Conservation (phyloP, 2,888 invertebrate species). For the Eilema griseolum region DNA sequence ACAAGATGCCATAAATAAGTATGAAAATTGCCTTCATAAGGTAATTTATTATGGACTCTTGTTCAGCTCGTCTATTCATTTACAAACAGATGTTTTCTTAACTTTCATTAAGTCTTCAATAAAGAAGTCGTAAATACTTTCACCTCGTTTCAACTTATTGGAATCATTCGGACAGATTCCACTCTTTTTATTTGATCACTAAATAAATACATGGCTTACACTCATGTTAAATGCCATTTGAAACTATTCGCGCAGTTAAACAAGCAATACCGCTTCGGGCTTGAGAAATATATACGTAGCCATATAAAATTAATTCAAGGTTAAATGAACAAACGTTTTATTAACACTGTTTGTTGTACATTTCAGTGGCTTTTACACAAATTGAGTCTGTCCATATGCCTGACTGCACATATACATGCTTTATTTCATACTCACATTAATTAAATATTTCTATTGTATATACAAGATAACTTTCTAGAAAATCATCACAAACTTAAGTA, state of each 20-base stretch:
- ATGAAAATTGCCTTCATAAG: conserved; percentile 63
- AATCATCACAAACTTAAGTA: neutral
- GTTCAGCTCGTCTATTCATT: conserved; percentile 33
- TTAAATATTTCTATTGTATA: neutral
- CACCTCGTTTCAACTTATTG: neutral
- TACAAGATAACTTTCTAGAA: neutral
- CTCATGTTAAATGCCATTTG: neutral
- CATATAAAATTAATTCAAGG: conserved; percentile 36
- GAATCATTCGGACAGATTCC: neutral
- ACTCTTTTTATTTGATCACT: neutral
- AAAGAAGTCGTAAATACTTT: conserved; percentile 14
- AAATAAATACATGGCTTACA: neutral
- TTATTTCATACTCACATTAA: neutral
- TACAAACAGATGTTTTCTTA: conserved; percentile 42
- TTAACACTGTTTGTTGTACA: conserved; percentile 31
- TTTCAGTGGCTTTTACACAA: conserved; percentile 25
- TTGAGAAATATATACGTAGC: conserved; percentile 24
- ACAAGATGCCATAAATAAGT: conserved; percentile 60
- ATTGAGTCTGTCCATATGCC: conserved; percentile 33
- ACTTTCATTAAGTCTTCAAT: conserved; percentile 39
- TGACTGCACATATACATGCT: conserved; percentile 29
- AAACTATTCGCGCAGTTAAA: neutral
- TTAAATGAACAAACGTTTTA: conserved; percentile 32
- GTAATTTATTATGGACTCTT: conserved; percentile 60
- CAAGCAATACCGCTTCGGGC: conserved; percentile 32